Percentiles rank a stretch among this genome's conserved stretches.
phyloP scores from a whole-genome alignment of 1,140 invertebrate species.

The Tetramorium parvispinum region DNA sequence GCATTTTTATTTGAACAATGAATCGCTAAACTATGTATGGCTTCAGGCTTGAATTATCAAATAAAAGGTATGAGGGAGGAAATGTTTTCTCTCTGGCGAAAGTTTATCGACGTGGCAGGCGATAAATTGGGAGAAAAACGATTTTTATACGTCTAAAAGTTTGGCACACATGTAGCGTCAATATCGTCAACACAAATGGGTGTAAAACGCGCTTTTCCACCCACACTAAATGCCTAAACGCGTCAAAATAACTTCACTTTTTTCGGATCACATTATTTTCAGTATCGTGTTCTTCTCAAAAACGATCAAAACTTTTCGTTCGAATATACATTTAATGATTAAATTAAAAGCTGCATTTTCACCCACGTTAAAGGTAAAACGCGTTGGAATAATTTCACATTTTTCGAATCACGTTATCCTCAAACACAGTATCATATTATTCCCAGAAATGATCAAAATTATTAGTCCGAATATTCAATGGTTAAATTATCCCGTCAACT shows the following conservation, averaged over 20 bases:
- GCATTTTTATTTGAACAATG: background rate
- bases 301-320: background rate
- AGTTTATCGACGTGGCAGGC: background rate
- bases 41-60: background rate
- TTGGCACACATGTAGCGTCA: background rate
- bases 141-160: background rate
- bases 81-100: background rate
- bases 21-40: background rate
- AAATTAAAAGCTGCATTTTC: conserved; percentile 7
- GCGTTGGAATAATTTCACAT: background rate
- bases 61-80: background rate
- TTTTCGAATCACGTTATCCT: background rate
- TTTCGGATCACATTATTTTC: background rate
- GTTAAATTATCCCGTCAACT: conserved; percentile 2
- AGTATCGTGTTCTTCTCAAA: background rate
- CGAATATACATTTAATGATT: background rate
- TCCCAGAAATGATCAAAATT: background rate
- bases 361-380: background rate
- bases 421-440: background rate
- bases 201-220: background rate
- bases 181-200: background rate
- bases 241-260: background rate
- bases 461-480: background rate
- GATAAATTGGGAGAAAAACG: background rate
- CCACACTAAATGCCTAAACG: background rate